Evolutionary conservation across 2,113 vertebrate genomes (phyloP).

Genomic region (Grammomys dolichurus): DNA sequence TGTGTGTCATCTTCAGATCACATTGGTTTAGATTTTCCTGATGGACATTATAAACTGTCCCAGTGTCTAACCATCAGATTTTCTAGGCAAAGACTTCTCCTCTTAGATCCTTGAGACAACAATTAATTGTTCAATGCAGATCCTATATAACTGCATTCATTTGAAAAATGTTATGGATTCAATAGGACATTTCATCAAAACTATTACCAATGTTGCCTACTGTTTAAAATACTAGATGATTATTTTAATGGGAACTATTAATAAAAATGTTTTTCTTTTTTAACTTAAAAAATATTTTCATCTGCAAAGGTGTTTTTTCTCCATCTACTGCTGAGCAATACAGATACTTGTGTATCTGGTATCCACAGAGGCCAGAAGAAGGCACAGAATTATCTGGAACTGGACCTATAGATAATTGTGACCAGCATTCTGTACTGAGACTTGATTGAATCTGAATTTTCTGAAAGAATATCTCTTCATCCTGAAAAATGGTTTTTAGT

Average conservation of each 20-base stretch:
- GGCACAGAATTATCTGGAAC: not conserved
- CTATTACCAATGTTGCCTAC: not conserved
- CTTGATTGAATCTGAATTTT: not conserved
- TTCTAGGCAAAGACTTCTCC: not conserved
- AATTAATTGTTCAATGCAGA: not conserved
- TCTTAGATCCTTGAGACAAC: not conserved
- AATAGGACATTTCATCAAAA: not conserved
- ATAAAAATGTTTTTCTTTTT: not conserved
- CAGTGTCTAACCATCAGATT: not conserved
- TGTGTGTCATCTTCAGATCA: not conserved
- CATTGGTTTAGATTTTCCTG: not conserved
- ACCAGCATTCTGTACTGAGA: not conserved
- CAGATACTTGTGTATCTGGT: not conserved
- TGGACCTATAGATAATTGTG: not conserved
- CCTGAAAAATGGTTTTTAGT: not conserved
- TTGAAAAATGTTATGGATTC: not conserved
- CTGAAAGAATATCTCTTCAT: not conserved
- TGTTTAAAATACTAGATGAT: conserved; percentile 32
- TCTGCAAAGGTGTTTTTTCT: not conserved
- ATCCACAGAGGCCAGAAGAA: not conserved
- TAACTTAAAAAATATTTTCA: not conserved
- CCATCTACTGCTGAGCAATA: not conserved
- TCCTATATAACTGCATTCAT: not conserved
- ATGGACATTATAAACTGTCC: not conserved
- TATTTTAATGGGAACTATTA: not conserved